Base-by-base conservation (phyloP, 2,888 invertebrate genomes). In the Hipparchia sbordonii region DNA sequence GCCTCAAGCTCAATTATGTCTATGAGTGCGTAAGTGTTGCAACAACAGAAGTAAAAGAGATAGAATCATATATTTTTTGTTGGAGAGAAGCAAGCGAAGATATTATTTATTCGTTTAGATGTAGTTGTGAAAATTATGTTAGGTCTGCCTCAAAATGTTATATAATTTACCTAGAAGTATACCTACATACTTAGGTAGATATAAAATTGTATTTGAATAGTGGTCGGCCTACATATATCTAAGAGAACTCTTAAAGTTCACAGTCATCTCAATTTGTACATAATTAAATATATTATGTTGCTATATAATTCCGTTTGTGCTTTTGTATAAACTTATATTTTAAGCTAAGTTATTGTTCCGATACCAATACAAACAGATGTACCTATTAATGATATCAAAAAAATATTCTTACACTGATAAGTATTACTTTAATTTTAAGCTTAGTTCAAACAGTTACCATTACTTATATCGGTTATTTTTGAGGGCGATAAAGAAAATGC, bases 241-340 rank as follows among this genome's bases (percentile, higher is more conserved):
- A 23, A 56, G 48, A 6, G 46, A 9, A 54, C 5, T 33, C 23
- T 12, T 61, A 52, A 46, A 45, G 12, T 62, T 13, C 45, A 45
- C 2, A 45, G 62, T 48, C 48, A 33, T 63, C 2, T 48, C 54
- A 4, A 48, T 56, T 66, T 51, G n/a, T 51, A 52, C 51, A 1
- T 61, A 60, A 23, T 23, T 46, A 12, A 56, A 13, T 6, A 23
- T 57, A 56, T 9, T 59, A 59, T 33, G 33, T 59, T 65, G 63
- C 57, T 69, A 72, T 63, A 46, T 51, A n/a, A 70, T 67, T 73
- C 70, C 54, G 45, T 70, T 69, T 60, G 51, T 72, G 72, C 72
- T 74, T 72, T 70, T 72, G 67, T 72, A 67, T 13, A 72, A 54
- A 45, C 51, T 61, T 70, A 72, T 66, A 59, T 69, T 60, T 60